Base-by-base conservation (phyloP, 2,113 vertebrate species). In the Labeo catla region DNA sequence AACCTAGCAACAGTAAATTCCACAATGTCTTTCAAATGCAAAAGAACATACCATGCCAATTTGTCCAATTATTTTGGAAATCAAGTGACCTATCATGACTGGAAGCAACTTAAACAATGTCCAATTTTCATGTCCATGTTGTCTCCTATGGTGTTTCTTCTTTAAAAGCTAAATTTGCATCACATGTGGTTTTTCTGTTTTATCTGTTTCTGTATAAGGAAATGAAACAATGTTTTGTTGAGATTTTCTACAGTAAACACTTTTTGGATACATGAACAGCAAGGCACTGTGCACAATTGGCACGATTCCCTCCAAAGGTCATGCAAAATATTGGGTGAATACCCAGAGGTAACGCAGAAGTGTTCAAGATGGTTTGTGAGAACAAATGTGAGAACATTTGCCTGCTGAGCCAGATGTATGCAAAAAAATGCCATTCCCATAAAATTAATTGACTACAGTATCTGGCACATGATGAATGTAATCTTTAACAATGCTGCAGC, bases 141-240 rank as follows among this genome's bases (percentile, higher is more conserved):
- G n/a, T 21, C 47, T 16, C 49, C 83, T 15, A 73, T 73, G 1
- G 70, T 49, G 52, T 47, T 76, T 70, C 63, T 47, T 65, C 43
- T 12, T n/a, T 52, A 34, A 59, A 72, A 39, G 21, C 13, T 84
- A 8, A 45, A 23, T 28, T 66, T 28, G 9, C 28, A 84, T 57
- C 15, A 36, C 16, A 39, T 82, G 79, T 77, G 80, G 70, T 59
- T 36, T 23, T 36, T 86, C 39, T n/a, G 45, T 70, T 52, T 84
- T 84, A 54, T 88, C 85, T 84, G 84, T n/a, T 74, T 80, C 86
- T 49, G 16, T 86, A 66, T 88, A 88, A 28, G 87, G 87, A 54
- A 88, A 88, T 52, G 52, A 34, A 34, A 19, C 23, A 34, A 83
- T 84, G n/a, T 8, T 39, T 59, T 79, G 12, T 88, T 86, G 15